These are phyloP conservation scores for Anolis sagrei DNA, from an alignment of 2,113 vertebrate species.

Conservation along the genomic window DNA sequence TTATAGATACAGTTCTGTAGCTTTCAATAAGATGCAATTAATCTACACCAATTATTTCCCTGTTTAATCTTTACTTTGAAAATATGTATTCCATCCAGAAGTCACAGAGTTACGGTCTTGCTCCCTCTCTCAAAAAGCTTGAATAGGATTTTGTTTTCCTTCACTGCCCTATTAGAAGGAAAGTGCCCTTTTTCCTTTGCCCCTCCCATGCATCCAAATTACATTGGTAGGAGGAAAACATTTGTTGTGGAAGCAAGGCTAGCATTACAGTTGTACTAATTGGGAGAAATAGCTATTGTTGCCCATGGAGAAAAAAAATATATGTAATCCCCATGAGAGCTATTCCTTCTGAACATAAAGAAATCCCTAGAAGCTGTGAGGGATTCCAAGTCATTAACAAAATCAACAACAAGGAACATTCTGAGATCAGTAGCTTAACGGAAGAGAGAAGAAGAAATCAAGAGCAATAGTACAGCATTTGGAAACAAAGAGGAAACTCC, in stretches of 20 bases:
- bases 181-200: neutral
- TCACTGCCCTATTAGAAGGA: neutral
- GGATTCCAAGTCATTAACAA: neutral
- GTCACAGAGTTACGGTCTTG: neutral
- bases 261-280: neutral
- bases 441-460: neutral
- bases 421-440: neutral
- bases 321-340: neutral
- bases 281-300: neutral
- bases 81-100: neutral
- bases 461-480: neutral
- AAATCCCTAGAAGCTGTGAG: neutral
- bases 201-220: neutral
- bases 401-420: neutral
- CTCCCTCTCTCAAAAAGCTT: neutral
- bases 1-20: neutral
- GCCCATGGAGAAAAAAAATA: neutral
- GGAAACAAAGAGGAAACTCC: constrained; percentile 7
- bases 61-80: neutral
- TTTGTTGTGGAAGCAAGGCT: neutral
- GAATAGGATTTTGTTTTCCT: neutral
- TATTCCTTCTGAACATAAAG: neutral
- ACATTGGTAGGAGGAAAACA: neutral
- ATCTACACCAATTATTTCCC: neutral
- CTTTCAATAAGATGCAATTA: neutral